phyloP scores from a whole-genome alignment of 1,140 invertebrate genomes.

The Odontomachus brunneus region DNA sequence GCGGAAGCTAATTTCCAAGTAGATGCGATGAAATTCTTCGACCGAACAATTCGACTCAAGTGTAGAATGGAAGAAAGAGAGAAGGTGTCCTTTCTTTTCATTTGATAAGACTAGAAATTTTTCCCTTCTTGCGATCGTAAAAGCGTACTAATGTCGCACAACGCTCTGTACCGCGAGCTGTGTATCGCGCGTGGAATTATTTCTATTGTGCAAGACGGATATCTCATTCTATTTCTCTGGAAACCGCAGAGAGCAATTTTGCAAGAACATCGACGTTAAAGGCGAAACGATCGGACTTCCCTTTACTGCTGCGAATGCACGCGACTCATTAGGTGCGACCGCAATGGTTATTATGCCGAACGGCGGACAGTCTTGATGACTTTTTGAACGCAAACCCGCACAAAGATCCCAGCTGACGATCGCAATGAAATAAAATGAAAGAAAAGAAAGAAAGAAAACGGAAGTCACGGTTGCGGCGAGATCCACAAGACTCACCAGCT shows the following conservation, averaged over 20 bases:
- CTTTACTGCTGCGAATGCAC: conserved; percentile 14
- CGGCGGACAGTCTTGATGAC: conserved; percentile 10
- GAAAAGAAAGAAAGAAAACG: too few species aligned
- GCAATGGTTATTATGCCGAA: conserved; percentile 13
- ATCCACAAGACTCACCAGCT: neutral
- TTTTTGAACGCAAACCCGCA: conserved; percentile 25
- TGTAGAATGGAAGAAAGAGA: too few species aligned
- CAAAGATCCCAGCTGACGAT: conserved; percentile 25
- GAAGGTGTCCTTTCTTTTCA: too few species aligned
- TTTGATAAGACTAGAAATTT: too few species aligned
- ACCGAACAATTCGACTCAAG: too few species aligned
- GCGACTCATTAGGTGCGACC: conserved; percentile 28
- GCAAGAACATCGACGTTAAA: conserved; percentile 13
- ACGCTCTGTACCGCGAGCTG: too few species aligned
- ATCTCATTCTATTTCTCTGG: conserved; percentile 12
- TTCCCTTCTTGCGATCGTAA: too few species aligned
- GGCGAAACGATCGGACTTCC: conserved; percentile 1
- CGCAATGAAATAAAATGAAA: neutral
- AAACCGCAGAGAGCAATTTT: conserved; percentile 20
- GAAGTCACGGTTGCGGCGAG: neutral
- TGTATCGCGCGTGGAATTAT: neutral
- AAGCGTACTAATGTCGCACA: too few species aligned
- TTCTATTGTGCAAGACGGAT: conserved; percentile 25
- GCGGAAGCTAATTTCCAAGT: conserved; percentile 25
- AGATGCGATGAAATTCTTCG: conserved; percentile 13